A percentile compares a stretch with the other conserved stretches of the same genome.
Evolutionary conservation across 2,888 invertebrate genomes (phyloP).

Genomic region (Rosalia funebris): DNA sequence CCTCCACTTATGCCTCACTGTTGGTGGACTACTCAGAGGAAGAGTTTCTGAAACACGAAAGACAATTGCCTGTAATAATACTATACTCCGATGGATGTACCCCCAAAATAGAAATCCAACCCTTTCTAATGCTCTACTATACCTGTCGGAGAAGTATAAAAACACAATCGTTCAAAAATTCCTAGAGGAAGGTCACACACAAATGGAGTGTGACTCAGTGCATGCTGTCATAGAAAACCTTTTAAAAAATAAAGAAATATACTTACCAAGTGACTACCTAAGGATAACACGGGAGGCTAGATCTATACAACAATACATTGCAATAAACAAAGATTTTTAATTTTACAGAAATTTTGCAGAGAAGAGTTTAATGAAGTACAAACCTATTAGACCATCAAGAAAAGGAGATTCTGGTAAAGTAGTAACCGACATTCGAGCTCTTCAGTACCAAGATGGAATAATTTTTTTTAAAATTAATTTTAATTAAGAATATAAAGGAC

Average conservation of each 20-base stretch:
- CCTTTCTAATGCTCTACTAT: constrained; percentile 28
- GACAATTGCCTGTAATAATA: constrained; percentile 5
- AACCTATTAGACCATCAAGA: constrained; percentile 22
- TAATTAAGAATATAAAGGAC: neutral
- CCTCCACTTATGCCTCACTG: constrained; percentile 46
- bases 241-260: constrained; percentile 28
- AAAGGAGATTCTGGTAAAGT: neutral
- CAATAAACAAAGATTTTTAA: constrained; percentile 24
- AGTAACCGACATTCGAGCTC: neutral
- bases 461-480: neutral
- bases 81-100: constrained; percentile 25
- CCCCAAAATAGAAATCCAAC: neutral
- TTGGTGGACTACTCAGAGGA: constrained; percentile 33
- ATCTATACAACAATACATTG: constrained; percentile 22
- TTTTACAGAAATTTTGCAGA: constrained; percentile 28
- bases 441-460: neutral
- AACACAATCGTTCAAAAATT: constrained; percentile 22
- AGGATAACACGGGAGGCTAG: constrained; percentile 30
- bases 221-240: constrained; percentile 23
- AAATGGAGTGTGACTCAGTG: constrained; percentile 32
- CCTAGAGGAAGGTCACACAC: constrained; percentile 26
- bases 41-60: constrained; percentile 9
- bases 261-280: constrained; percentile 31
- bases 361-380: constrained; percentile 31
- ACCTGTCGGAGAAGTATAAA: constrained; percentile 17